These are phyloP conservation scores for Theonella swinhoei DNA, from an alignment of 37 sponge, comb jelly and placozoan genomes.

Conservation along the genomic window DNA sequence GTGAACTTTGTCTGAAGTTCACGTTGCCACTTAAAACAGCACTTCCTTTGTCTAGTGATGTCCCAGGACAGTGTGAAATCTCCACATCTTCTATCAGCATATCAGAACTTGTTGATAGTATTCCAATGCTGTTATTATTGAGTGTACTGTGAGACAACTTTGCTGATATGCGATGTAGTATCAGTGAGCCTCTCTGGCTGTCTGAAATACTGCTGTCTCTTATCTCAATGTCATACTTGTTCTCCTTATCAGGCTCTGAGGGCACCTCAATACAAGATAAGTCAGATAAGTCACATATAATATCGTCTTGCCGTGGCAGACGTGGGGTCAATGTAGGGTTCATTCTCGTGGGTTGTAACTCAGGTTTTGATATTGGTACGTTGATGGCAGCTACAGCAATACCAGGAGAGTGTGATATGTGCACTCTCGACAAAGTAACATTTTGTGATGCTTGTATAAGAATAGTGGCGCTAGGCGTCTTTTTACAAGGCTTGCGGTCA, in stretches of 20 bases:
- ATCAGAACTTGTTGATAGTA: background rate
- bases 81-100: background rate
- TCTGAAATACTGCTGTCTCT: background rate
- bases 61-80: background rate
- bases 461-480: too few relatives aligned
- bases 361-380: background rate
- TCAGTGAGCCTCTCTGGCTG: background rate
- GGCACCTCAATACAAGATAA: too few relatives aligned
- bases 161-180: background rate
- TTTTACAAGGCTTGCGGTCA: too few relatives aligned
- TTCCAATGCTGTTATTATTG: background rate
- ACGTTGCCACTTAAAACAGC: background rate
- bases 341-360: too few relatives aligned
- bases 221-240: background rate
- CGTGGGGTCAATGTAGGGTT: too few relatives aligned
- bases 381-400: background rate
- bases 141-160: background rate
- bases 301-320: too few relatives aligned
- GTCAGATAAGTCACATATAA: too few relatives aligned
- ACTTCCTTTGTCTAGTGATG: background rate
- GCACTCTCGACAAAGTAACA: background rate
- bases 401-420: background rate
- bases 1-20: background rate
- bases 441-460: too few relatives aligned
- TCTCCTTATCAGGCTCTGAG: too few relatives aligned